These are phyloP conservation scores for Siderastrea radians DNA, from an alignment of 92 coral and sea anemone genomes.

Conservation along the genomic window DNA sequence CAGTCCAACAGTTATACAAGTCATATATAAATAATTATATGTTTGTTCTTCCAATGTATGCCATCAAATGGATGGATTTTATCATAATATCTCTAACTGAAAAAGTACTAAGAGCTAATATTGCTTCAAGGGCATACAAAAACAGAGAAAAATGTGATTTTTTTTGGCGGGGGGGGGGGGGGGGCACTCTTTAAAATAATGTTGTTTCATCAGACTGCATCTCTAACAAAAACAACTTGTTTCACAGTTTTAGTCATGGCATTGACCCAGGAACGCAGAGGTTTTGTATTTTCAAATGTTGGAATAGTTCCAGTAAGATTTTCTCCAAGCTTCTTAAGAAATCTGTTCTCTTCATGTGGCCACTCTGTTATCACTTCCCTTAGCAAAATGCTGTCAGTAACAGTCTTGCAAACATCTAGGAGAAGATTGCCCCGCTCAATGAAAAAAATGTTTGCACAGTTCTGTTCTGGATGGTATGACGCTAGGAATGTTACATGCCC, in stretches of 20 bases:
- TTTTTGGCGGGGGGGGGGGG: neutral
- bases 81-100: neutral
- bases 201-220: neutral
- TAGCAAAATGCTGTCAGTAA: slow-evolving; percentile 31
- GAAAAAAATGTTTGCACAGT: slow-evolving; percentile 47
- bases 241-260: slow-evolving; percentile 33
- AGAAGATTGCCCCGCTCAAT: slow-evolving; percentile 38
- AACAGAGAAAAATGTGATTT: neutral
- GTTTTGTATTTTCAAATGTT: slow-evolving; percentile 36
- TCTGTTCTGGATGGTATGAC: slow-evolving; percentile 64
- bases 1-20: neutral
- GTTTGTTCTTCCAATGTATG: neutral
- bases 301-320: slow-evolving; percentile 33
- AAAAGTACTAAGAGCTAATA: neutral
- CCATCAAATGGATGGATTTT: neutral
- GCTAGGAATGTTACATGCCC: slow-evolving; percentile 39
- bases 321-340: slow-evolving; percentile 50
- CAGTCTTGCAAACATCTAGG: slow-evolving; percentile 38
- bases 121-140: neutral
- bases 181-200: neutral
- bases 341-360: slow-evolving; percentile 44
- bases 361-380: neutral
- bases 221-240: slow-evolving; percentile 41
- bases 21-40: neutral
- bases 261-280: slow-evolving; percentile 51